Evolutionary conservation across 2,797 vertebrate genomes (phyloP), one percentile per base, ranked within the genome.

Genomic region (Syncerus caffer): DNA sequence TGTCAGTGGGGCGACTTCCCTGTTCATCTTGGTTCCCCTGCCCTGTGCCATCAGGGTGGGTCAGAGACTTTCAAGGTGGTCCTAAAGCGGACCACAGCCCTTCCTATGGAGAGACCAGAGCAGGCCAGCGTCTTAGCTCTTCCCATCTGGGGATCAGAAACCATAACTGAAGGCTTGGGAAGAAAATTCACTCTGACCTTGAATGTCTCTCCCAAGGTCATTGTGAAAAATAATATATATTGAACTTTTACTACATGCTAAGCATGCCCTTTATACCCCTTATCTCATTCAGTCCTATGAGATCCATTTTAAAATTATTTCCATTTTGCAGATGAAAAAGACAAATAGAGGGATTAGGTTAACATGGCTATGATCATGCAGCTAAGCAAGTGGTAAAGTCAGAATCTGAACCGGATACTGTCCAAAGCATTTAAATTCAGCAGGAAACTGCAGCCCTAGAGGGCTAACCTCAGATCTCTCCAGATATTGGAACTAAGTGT

Each of bases 161-260:
- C 34, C 47, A 13, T 55, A 84, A 91, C 62, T 42, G 42, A 95
- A 17, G 45, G 31, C 34, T 53, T 42, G 84, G 51, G 51, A 78
- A 96, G 87, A 92, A 97, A 97, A 94, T 53, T 89, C 38, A 79
- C 47, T 34, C n/a, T 95, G 74, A 97, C 96, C 92, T 97, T 98
- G 92, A 96, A 31, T 55, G 10, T 74, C 78, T 92, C 83, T 88
- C 84, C 12, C 85, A 97, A 96, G 90, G 92, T 95, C 89, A 95
- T 16, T 87, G 25, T 25, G 83, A 90, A 80, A 85, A 83, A 97
- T n/a, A 78, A 47, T 16, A 64, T 45, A 29, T 90, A 84, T 15
- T 60, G 51, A 90, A 88, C 4, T 50, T 92, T 79, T 89, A 83
- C 45, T 62, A 87, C 31, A 50, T 90, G 7, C 19, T 60, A 42